Conservation (phyloP, 2,888 invertebrate species). For the Pogonocherus hispidulus region DNA sequence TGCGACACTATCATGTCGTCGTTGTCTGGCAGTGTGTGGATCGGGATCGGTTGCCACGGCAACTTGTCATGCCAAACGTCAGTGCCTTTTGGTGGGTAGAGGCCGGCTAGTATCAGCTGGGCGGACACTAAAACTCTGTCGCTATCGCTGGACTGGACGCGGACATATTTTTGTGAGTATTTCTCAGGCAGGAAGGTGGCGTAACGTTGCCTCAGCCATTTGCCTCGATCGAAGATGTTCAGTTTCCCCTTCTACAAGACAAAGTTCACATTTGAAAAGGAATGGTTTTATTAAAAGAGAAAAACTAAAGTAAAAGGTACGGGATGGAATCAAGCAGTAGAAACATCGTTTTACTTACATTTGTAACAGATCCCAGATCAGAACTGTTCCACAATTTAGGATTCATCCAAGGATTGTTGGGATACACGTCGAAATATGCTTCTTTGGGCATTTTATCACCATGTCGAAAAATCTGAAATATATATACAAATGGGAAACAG, state of each 20-base stretch:
- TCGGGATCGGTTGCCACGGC: slow-evolving; percentile 80
- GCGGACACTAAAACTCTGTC: slow-evolving; percentile 93
- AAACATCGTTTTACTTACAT: not conserved
- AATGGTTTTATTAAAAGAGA: too few species aligned
- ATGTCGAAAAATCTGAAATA: slow-evolving; percentile 11
- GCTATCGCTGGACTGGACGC: slow-evolving; percentile 83
- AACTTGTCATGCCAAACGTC: slow-evolving; percentile 50
- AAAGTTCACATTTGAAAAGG: not conserved
- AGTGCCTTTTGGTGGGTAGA: slow-evolving; percentile 75
- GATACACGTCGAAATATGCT: not conserved
- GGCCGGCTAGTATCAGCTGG: slow-evolving; percentile 73
- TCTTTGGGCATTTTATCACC: not conserved
- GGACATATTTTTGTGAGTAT: slow-evolving; percentile 73
- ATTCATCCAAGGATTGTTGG: slow-evolving; percentile 1
- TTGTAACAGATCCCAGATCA: not conserved
- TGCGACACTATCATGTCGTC: not conserved
- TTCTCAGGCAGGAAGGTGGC: slow-evolving; percentile 71
- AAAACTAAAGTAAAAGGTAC: too few species aligned
- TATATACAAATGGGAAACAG: not conserved
- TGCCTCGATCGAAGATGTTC: slow-evolving; percentile 78
- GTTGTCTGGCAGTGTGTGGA: slow-evolving; percentile 71
- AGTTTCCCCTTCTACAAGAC: slow-evolving; percentile 72
- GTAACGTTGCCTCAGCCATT: slow-evolving; percentile 83
- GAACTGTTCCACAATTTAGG: not conserved
- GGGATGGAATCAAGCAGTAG: not conserved